Evolutionary conservation across 2,797 vertebrate species (phyloP).

Genomic region (Arnoldichthys spilopterus): DNA sequence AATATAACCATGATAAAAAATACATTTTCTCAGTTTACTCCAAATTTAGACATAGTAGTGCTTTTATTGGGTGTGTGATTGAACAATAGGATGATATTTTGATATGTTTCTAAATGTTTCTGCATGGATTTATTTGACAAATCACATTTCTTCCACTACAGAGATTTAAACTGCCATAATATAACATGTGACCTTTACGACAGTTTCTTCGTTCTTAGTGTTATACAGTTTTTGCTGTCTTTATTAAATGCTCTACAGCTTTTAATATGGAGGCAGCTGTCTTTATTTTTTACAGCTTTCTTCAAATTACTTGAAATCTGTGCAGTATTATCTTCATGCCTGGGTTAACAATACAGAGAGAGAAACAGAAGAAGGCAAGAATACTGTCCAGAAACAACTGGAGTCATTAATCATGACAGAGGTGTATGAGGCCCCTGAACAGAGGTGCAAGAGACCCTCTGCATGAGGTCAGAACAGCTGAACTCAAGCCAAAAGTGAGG

Average conservation of each 20-base stretch:
- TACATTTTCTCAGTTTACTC: neutral
- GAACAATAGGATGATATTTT: neutral
- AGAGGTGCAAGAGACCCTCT: neutral
- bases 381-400: neutral
- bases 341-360: neutral
- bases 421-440: neutral
- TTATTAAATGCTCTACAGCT: too few species aligned
- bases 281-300: too few species aligned
- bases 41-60: neutral
- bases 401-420: neutral
- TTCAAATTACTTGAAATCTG: too few species aligned
- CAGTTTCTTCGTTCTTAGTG: too few species aligned
- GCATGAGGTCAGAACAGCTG: neutral
- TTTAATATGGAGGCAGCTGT: too few species aligned
- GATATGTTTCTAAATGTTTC: neutral
- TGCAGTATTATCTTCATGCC: too few species aligned
- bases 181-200: too few species aligned
- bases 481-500: neutral
- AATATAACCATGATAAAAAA: neutral
- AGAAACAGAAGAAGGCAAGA: neutral
- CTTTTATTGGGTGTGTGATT: neutral
- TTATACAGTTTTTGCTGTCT: too few species aligned
- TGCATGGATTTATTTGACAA: neutral
- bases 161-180: too few species aligned
- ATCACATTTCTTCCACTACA: too few species aligned